phyloP scores from a whole-genome alignment of 64 coral and sea anemone genomes.

The Stylophora pistillata region DNA sequence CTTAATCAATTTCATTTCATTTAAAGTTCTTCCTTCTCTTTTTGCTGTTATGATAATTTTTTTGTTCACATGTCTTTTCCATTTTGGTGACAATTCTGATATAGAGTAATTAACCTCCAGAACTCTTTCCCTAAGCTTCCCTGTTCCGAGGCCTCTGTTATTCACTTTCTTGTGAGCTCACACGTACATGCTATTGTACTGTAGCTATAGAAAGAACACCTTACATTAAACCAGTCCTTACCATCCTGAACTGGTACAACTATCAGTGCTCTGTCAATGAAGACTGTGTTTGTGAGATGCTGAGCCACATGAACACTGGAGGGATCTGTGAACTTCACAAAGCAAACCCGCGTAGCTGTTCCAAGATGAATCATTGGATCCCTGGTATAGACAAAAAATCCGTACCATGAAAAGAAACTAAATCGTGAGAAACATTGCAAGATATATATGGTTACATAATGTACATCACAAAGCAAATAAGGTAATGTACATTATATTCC shows the following conservation, averaged over 20 bases:
- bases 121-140: too few species aligned
- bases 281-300: conserved; percentile 97
- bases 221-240: conserved; percentile 27
- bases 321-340: conserved; percentile 92
- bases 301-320: conserved; percentile 89
- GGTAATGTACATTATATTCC: neutral
- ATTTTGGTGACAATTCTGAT: too few species aligned
- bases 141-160: too few species aligned
- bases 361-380: conserved; percentile 39
- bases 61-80: too few species aligned
- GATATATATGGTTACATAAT: neutral
- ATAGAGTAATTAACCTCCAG: too few species aligned
- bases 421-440: too few species aligned
- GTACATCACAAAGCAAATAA: neutral
- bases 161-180: too few species aligned
- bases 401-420: neutral
- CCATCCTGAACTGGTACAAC: conserved; percentile 94
- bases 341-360: conserved; percentile 73
- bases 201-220: neutral
- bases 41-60: too few species aligned
- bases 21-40: too few species aligned
- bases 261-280: conserved; percentile 92
- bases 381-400: neutral
- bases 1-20: too few species aligned
- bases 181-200: too few species aligned